Evolutionary conservation across 2,113 vertebrate genomes (phyloP), one percentile per base, ranked within the genome.

Genomic region (sheep (Ovis aries)): DNA sequence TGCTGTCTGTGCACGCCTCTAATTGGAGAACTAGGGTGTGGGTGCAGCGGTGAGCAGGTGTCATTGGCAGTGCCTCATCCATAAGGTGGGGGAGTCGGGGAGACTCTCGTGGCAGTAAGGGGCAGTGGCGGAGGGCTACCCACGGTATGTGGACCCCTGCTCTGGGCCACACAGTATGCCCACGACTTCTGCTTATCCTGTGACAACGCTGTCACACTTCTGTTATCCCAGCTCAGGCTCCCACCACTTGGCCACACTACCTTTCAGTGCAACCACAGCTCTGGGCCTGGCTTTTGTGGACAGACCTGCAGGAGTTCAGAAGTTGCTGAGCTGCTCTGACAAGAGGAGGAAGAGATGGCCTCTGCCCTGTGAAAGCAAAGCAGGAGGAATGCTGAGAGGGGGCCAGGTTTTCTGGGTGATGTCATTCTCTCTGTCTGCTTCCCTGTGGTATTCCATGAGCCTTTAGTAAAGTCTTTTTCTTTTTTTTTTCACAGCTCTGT

Each of bases 131-230:
- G 81, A 83, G 81, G 50, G 81, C 19, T 19, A n/a, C 48, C 31
- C 48, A 52, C 3, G 9, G 31, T n/a, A 81, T n/a, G 31, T 52
- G 48, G 80, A 13, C 48, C 9, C 78, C 31, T 52, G 31, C 48
- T n/a, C 80, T 82, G 31, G 31, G 31, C 48, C 80, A 53, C 81
- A 83, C 21, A 4, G 52, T 15, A 36, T 4, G 3, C 81, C 50
- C 52, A 36, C 2, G 4, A 3, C 13, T 27, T 36, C 81, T 9
- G 21, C 81, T 40, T n/a, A 40, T 27, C n/a, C 81, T 27, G n/a
- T 16, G n/a, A 27, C 33, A 16, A n/a, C 0, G 1, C 33, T 16
- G 33, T 9, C 81, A 36, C 5, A 14, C n/a, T 25, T n/a, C 19
- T 23, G 21, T 23, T 55, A 25, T 40, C 52, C 81, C 52, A 40